phyloP scores from a whole-genome alignment of 2,113 vertebrate genomes.

The Notarius quadriscutis region DNA sequence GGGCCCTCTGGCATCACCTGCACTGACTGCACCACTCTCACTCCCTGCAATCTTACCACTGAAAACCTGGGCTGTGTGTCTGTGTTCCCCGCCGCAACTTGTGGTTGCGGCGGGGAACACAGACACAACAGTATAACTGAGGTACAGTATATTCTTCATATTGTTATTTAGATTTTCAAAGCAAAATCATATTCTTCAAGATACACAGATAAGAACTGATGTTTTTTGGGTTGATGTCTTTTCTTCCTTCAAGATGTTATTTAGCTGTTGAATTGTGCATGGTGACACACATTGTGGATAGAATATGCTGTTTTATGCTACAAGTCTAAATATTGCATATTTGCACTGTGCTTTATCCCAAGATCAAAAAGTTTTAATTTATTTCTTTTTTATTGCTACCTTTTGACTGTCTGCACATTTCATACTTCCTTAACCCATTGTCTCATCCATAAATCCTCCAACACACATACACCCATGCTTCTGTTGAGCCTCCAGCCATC shows the following conservation, averaged over 20 bases:
- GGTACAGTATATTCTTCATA: background rate
- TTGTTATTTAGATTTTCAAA: background rate
- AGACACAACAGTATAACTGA: background rate
- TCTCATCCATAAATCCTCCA: slow-evolving; percentile 1
- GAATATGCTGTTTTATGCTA: background rate
- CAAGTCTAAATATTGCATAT: background rate
- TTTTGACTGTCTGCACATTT: background rate
- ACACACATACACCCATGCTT: slow-evolving; percentile 56
- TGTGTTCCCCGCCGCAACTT: too few species aligned
- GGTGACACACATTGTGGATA: background rate
- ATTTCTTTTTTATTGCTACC: background rate
- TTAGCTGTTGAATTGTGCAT: background rate
- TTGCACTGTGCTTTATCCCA: background rate
- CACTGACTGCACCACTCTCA: too few species aligned
- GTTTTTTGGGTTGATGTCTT: background rate
- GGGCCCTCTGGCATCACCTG: too few species aligned
- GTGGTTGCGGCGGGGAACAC: too few species aligned
- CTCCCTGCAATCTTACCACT: too few species aligned
- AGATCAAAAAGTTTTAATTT: background rate
- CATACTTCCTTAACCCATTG: background rate
- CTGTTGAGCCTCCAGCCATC: slow-evolving; percentile 64
- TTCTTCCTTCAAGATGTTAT: background rate
- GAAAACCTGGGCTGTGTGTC: too few species aligned
- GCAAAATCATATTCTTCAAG: background rate
- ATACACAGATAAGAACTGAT: background rate